Conservation (phyloP, 2,113 vertebrate genomes). For the Leucopsar rothschildi region DNA sequence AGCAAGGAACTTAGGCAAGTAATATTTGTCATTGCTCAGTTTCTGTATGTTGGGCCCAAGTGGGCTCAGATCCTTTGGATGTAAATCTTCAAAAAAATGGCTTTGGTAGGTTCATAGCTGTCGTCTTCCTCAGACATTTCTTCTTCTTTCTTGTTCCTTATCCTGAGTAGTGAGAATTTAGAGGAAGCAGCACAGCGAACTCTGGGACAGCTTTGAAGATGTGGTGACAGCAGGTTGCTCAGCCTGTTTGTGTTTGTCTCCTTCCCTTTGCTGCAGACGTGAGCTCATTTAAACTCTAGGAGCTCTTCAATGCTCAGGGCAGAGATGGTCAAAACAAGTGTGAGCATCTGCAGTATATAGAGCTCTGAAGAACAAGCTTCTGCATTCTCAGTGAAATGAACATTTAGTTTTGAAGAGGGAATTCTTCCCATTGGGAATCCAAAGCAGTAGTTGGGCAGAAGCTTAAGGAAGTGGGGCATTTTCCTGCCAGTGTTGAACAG, state of each 20-base stretch:
- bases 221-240: not conserved
- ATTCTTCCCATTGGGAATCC: not conserved
- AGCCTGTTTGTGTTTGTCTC: not conserved
- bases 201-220: not conserved
- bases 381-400: not conserved
- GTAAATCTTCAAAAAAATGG: not conserved
- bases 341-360: not conserved
- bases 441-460: not conserved
- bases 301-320: not conserved
- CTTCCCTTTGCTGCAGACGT: not conserved
- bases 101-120: not conserved
- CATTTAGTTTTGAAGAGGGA: not conserved
- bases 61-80: not conserved
- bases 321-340: not conserved
- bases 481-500: not conserved
- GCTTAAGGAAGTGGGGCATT: not conserved
- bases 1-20: not conserved
- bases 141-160: not conserved
- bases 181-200: not conserved
- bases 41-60: not conserved
- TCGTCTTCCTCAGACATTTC: not conserved
- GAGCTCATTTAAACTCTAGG: not conserved
- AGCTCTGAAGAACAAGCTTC: not conserved
- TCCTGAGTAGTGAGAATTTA: not conserved
- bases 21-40: not conserved